Conservation (phyloP, 1,140 invertebrate species). For the Drosophila ercepeae region DNA sequence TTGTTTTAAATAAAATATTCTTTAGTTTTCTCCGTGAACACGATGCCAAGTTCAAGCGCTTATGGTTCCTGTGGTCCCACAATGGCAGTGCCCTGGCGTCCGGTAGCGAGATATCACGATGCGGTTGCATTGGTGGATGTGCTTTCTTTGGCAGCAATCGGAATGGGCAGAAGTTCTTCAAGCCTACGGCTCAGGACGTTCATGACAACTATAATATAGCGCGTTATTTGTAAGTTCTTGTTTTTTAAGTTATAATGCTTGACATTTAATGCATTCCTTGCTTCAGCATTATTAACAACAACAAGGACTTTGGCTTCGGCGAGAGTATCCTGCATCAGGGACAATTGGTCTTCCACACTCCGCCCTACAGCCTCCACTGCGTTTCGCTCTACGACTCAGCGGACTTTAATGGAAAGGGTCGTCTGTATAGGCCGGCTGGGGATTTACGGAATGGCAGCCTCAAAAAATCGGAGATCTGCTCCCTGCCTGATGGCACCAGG, state of each 20-base stretch:
- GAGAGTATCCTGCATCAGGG: slow-evolving; percentile 95
- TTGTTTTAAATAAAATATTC: too few relatives aligned
- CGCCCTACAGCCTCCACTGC: slow-evolving; percentile 92
- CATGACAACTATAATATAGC: slow-evolving; percentile 93
- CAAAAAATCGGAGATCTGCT: slow-evolving; percentile 69
- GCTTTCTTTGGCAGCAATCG: slow-evolving; percentile 95
- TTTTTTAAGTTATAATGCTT: neutral
- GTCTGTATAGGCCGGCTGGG: slow-evolving; percentile 64
- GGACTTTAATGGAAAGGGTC: slow-evolving; percentile 79
- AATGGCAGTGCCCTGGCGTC: slow-evolving; percentile 84
- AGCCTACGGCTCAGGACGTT: slow-evolving; percentile 91
- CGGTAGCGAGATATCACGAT: slow-evolving; percentile 85
- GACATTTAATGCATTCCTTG: neutral
- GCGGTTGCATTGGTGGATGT: slow-evolving; percentile 98
- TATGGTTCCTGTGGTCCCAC: slow-evolving; percentile 97
- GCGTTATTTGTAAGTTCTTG: slow-evolving; percentile 86
- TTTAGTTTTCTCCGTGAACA: slow-evolving; percentile 92
- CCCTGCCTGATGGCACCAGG: slow-evolving; percentile 62
- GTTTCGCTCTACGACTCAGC: slow-evolving; percentile 90
- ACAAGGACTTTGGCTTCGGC: slow-evolving; percentile 92
- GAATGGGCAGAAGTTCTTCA: slow-evolving; percentile 94
- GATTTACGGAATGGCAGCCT: slow-evolving; percentile 75
- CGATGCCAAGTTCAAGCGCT: slow-evolving; percentile 93
- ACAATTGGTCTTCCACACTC: slow-evolving; percentile 95
- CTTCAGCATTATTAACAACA: slow-evolving; percentile 81